These are phyloP conservation scores for Crocidura indochinensis DNA, from an alignment of 2,797 vertebrate species.

Conservation along the genomic window DNA sequence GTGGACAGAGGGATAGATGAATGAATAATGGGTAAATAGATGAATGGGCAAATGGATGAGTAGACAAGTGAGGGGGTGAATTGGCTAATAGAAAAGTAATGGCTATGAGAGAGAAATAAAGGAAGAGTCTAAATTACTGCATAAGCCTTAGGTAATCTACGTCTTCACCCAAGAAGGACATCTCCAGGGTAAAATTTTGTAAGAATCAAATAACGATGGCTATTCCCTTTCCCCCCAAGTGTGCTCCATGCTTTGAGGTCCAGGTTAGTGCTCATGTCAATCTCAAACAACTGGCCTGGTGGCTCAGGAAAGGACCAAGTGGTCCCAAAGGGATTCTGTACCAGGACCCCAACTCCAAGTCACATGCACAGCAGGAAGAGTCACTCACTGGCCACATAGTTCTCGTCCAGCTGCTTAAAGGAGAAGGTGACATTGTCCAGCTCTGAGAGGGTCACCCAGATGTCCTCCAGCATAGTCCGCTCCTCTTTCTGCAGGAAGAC, in stretches of 20 bases:
- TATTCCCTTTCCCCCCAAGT: neutral
- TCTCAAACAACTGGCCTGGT: too few relatives aligned
- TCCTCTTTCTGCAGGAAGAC: constrained; percentile 94
- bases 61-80: too few relatives aligned
- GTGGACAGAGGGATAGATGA: too few relatives aligned
- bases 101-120: neutral
- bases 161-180: neutral
- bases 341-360: neutral
- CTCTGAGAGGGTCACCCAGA: constrained; percentile 96
- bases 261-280: too few relatives aligned
- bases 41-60: neutral
- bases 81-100: too few relatives aligned
- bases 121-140: neutral
- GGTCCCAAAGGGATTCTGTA: neutral
- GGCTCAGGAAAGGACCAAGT: neutral
- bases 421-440: constrained; percentile 97
- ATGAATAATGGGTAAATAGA: too few relatives aligned
- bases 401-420: constrained; percentile 97
- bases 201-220: neutral
- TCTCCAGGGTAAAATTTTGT: neutral
- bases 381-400: constrained; percentile 96
- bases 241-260: too few relatives aligned
- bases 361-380: constrained; percentile 65
- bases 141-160: neutral
- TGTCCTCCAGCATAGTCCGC: constrained; percentile 96